Evolutionary conservation across 2,888 invertebrate species (phyloP), one percentile per base, ranked within the genome.

Genomic region (Calliopum simillimum): DNA sequence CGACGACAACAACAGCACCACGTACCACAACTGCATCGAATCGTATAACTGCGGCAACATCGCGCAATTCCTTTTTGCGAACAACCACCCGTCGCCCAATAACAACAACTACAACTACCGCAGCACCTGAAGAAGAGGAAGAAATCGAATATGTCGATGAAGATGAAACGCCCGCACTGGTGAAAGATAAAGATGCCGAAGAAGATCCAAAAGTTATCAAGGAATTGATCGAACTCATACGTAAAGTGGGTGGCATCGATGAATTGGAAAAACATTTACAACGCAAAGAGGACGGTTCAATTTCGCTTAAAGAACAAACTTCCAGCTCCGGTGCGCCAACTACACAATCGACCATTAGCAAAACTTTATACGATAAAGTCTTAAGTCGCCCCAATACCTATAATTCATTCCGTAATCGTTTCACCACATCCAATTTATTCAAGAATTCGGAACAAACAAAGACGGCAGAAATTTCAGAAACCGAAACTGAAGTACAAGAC

Each of bases 221-320:
- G 80, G 95, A 95, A 82, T 86, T 95, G 5, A 92, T 95, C 64
- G 92, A 93, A 75, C 88, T 95, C 2, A 95, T 95, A 75, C 94
- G 92, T 82, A 94, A 94, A 90, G 92, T 94, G 70, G 95, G 94
- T 89, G 95, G 96, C 16, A 90, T 96, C 1, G 95, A 95, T 80
- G 93, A 95, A 80, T 83, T 96, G 16, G 95, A 95, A 83, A 95
- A 93, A 79, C 94, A 94, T 73, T 85, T 95, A 16, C 86, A 88
- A 33, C 81, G 88, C 6, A 88, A 89, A 76, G 89, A 88, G 11
- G 88, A 88, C 43, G 89, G 87, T 85, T 61, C 89, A 85, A 78
- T 84, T 1, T 83, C 88, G 0, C 82, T 87, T 0, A 82, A 83
- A 43, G 88, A 88, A 67, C 85, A 87, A 23, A 67, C 69, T 47